Evolutionary conservation across 2,113 vertebrate species (phyloP), one percentile per base, ranked within the genome.

Genomic region (Antidorcas marsupialis): DNA sequence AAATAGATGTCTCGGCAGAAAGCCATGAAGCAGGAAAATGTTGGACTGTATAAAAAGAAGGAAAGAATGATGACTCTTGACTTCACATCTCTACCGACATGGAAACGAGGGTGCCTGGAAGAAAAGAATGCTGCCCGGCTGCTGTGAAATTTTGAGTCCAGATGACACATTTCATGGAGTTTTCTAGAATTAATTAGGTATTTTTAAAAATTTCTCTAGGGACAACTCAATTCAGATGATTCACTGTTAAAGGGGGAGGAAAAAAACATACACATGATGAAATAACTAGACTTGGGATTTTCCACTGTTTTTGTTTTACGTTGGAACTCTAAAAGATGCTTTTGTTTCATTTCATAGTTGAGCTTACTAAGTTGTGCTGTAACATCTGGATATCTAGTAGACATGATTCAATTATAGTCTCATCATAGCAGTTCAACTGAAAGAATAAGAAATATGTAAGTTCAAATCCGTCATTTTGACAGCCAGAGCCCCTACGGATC

Each of bases 1-100:
- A 30, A 87, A 90, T 93, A 93, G 89, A 87, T 83, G 53, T 57
- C 74, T 87, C n/a, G 23, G 79, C 55, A 97, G 79, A 84, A 95
- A 95, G 78, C 67, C 60, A 25, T 4, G 30, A n/a, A 53, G 30
- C 78, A 78, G 21, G 76, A 60, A 74, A 91, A 95, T 89, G 28
- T 50, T 52, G 55, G 88, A 55, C 55, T 71, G 21, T 50, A 81
- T 64, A 52, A 83, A 36, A 2, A 96, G 93, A 87, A 84, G 83
- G 89, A 88, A 95, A 79, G 25, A 53, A 62, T 30, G 17, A 55
- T 62, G 87, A 57, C 50, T 39, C 89, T 93, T 89, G 76, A 82
- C 47, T 28, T 93, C 47, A 33, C 59, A 33, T 82, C n/a, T 60
- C 23, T 78, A 43, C 71, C 27, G 53, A 62, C 52, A 52, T 8